Evolutionary conservation across 2,797 vertebrate genomes (phyloP).

Genomic region (Myotis vivesi): DNA sequence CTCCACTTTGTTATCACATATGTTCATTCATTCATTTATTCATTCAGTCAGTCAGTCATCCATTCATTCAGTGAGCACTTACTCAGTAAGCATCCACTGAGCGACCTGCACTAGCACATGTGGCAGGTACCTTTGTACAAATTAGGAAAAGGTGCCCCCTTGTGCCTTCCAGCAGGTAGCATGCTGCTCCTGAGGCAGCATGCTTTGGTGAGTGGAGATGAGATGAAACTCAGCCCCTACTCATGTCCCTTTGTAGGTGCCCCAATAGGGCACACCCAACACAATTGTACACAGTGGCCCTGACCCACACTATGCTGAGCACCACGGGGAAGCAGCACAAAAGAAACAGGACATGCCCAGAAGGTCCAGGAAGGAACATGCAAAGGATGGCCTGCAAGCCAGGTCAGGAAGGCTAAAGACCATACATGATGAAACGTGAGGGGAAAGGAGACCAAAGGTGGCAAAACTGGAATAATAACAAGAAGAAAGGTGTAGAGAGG

Average conservation of each 20-base stretch:
- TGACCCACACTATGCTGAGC: not conserved
- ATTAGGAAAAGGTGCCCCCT: not conserved
- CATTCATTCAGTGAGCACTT: not conserved
- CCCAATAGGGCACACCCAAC: not conserved
- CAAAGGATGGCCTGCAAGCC: not conserved
- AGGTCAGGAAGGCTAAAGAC: not conserved
- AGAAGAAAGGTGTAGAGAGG: not conserved
- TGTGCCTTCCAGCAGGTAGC: not conserved
- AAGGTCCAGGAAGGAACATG: not conserved
- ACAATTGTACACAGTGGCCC: not conserved
- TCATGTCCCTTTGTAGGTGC: accelerated
- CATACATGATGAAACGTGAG: not conserved
- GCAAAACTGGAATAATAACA: not conserved
- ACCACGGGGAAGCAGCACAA: not conserved
- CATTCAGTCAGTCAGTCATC: too few relatives aligned
- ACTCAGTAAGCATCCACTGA: not conserved
- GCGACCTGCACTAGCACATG: not conserved
- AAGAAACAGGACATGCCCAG: not conserved
- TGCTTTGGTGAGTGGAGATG: not conserved
- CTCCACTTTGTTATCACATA: not conserved
- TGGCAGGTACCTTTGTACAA: not conserved
- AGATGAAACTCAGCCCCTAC: too few relatives aligned
- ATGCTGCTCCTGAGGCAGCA: not conserved
- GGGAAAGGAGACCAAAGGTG: not conserved
- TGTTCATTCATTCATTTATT: not conserved